phyloP scores from a whole-genome alignment of 2,797 vertebrate species.

The Sciurus vulgaris region DNA sequence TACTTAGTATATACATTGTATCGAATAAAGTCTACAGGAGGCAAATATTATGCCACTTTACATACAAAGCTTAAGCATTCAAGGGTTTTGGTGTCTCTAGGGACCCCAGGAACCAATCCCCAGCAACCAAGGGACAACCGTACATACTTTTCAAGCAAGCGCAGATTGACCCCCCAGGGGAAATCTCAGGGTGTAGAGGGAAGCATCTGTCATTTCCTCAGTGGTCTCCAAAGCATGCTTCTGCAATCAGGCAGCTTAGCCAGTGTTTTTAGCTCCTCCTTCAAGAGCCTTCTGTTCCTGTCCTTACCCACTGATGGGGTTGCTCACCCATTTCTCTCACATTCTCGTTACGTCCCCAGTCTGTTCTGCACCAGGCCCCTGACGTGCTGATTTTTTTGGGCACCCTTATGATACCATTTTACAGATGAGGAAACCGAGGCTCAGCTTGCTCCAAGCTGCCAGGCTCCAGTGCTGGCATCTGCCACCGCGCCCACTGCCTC shows the following conservation, averaged over 20 bases:
- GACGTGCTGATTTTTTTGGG: background rate
- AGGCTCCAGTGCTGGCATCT: background rate
- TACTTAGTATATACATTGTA: no score
- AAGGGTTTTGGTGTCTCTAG: no score
- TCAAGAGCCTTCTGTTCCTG: background rate
- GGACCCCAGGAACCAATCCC: background rate
- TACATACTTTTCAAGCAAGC: no score
- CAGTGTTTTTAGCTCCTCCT: background rate
- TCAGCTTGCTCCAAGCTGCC: background rate
- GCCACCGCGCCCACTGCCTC: background rate
- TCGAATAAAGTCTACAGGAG: no score
- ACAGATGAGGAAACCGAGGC: constrained; percentile 53
- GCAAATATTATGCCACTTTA: no score
- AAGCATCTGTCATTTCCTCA: background rate
- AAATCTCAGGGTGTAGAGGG: background rate
- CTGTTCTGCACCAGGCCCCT: background rate
- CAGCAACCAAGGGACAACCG: no score
- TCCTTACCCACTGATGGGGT: background rate
- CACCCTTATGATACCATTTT: background rate
- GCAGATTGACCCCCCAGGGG: background rate
- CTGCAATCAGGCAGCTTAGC: background rate
- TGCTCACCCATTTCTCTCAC: background rate
- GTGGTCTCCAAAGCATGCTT: background rate
- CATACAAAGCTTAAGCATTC: no score
- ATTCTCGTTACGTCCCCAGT: background rate